Evolutionary conservation across 1,140 invertebrate species (phyloP), one percentile per base, ranked within the genome.

Genomic region (Tetraneura akinire): DNA sequence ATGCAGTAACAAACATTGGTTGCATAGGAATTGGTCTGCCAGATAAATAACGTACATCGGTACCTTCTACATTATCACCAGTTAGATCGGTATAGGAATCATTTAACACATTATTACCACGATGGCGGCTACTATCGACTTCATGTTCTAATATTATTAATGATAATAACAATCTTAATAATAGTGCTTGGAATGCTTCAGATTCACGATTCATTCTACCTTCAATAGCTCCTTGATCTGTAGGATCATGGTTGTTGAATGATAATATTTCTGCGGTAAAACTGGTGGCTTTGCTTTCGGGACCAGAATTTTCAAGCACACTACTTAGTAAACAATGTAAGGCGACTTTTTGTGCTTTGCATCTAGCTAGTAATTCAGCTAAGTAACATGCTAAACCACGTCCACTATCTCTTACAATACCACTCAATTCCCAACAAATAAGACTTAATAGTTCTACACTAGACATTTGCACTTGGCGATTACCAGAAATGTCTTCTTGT

Each of bases 341-440:
- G 37, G 94, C 87, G n/a, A 94, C 92, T 85, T 96, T 95, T 86
- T 96, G 95, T 32, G 96, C 89, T 86, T 96, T 96, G 84, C 93
- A 94, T 81, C 93, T 90, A 1, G 89, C 88, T 81, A 97, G 86
- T 80, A 96, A 86, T 86, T 96, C 93, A 71, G 90, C 90, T 47
- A 97, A 91, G 85, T 95, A 96, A 80, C 90, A 92, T 29, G 92
- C 91, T 84, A 96, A 91, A 42, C 92, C 93, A 83, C 90, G 91
- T 0, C 91, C 92, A 85, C 92, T 94, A 82, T 94, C 93, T 80
- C 90, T 90, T n/a, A 95, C 92, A 37, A 96, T 91, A n/a, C 89
- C 88, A 47, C 92, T 91, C 8, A 96, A 84, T 84, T 96, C 93
- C 3, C 90, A 90, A 83, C 94, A 90, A 81, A 96, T 89, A 42